These are phyloP conservation scores for Hypsibius dujardini DNA, from an alignment of 1,140 invertebrate genomes.

Conservation along the genomic window DNA sequence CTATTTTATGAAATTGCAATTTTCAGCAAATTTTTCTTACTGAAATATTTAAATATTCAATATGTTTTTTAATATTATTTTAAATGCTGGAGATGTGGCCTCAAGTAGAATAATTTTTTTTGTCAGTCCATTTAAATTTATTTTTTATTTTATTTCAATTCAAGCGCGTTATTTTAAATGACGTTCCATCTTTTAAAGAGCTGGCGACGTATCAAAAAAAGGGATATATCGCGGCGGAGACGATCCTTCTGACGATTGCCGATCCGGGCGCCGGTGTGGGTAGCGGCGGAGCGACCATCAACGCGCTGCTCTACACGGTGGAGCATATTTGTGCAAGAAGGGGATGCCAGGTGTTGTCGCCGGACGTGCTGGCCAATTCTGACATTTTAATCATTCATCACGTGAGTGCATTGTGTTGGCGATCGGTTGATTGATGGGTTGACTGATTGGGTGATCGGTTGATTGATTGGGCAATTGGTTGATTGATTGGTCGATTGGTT, in stretches of 20 bases:
- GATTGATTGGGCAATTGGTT: too few relatives aligned
- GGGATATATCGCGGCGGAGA: slow-evolving; percentile 30
- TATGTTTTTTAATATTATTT: slow-evolving; percentile 17
- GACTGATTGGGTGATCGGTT: too few relatives aligned
- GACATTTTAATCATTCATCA: slow-evolving; percentile 36
- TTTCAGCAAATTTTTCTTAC: too few relatives aligned
- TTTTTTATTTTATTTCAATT: too few relatives aligned
- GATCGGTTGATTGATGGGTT: neutral
- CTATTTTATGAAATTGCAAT: neutral
- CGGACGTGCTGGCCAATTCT: slow-evolving; percentile 33
- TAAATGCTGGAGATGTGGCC: slow-evolving; percentile 5
- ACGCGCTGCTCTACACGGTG: slow-evolving; percentile 37
- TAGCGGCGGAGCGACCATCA: slow-evolving; percentile 39
- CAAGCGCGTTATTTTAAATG: too few relatives aligned
- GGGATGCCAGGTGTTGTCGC: slow-evolving; percentile 34
- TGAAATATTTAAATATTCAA: neutral
- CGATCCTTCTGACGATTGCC: slow-evolving; percentile 32
- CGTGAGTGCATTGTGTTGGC: slow-evolving; percentile 26
- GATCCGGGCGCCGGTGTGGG: slow-evolving; percentile 34
- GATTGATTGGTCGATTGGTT: too few relatives aligned
- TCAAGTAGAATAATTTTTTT: slow-evolving; percentile 20
- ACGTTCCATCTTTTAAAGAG: slow-evolving; percentile 25
- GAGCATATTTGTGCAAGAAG: slow-evolving; percentile 35
- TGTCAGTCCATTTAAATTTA: slow-evolving; percentile 18
- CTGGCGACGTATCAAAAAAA: slow-evolving; percentile 30